Evolutionary conservation across 2,888 invertebrate genomes (phyloP), one percentile per base, ranked within the genome.

Genomic region (Megaustenia siamemsis): DNA sequence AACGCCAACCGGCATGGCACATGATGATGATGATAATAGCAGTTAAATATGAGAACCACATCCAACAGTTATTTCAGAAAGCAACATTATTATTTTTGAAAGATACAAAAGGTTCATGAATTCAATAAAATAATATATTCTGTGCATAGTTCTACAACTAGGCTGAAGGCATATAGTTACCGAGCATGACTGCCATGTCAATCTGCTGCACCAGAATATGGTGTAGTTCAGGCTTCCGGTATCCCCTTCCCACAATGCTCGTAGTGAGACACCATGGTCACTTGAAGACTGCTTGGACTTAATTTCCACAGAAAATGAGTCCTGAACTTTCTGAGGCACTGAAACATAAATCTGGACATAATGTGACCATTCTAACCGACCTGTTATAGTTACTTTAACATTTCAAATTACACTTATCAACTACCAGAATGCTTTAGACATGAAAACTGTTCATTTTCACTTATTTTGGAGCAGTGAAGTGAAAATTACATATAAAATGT

Each of bases 191-290:
- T 49, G 49, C 5, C 32, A 32, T 32, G 73, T 12, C 18, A 18
- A 15, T 1, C 49, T 21, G 49, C 15, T 45, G 28, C 73, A 73
- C 73, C 73, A 73, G 49, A 73, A 73, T 28, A 73, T 49, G n/a
- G 73, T 49, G 32, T 73, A 73, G 49, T 35, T 73, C 3, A 32
- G 32, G 15, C 35, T 28, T 32, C 6, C 32, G 32, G 49, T 8
- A 32, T 32, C 18, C 2, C 3, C 35, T 28, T 73, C 49, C 73
- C 73, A 73, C 28, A 49, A 32, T 32, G 73, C 45, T 3, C 8
- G 49, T 3, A 32, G 32, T 49, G 49, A 32, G 28, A 28, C 24
- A 5, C 21, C 18, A 38, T 69, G 40, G 32, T n/a, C 24, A n/a
- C 43, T 43, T 1, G 69, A 24, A 10, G 24, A 1, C 38, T 49